Evolutionary conservation across 2,113 vertebrate species (phyloP).

Genomic region (Perca flavescens): DNA sequence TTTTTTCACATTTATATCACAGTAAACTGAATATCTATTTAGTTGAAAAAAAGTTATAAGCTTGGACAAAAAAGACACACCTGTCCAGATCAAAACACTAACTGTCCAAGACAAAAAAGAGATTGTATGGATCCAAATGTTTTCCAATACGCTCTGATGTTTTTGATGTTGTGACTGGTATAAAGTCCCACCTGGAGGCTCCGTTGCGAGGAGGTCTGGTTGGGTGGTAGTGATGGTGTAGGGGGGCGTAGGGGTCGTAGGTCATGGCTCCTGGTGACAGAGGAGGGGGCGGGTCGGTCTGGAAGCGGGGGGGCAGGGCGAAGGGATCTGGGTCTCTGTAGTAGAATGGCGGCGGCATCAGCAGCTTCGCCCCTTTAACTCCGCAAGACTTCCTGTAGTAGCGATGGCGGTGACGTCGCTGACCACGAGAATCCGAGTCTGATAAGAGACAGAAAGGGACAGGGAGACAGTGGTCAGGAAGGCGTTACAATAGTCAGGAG

Average conservation of each 20-base stretch:
- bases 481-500: no score
- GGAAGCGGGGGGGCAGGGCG: conserved; percentile 86
- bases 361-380: conserved; percentile 87
- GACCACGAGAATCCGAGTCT: conserved; percentile 87
- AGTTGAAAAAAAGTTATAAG: no score
- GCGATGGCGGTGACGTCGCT: conserved; percentile 77
- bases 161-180: no score
- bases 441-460: background rate
- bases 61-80: no score
- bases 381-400: conserved; percentile 89
- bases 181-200: conserved; percentile 83
- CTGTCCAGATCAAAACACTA: no score
- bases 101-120: no score
- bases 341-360: conserved; percentile 80
- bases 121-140: no score
- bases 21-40: no score
- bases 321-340: conserved; percentile 77
- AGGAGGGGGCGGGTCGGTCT: conserved; percentile 74
- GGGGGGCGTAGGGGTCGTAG: conserved; percentile 79
- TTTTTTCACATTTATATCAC: no score
- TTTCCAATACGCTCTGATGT: no score
- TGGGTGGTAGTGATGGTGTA: conserved; percentile 68
- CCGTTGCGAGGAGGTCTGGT: conserved; percentile 84
- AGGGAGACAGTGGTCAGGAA: no score
- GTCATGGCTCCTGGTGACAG: conserved; percentile 71